A percentile compares a stretch with the other conserved stretches of the same genome.
Evolutionary conservation across 2,113 vertebrate species (phyloP).

Genomic region (Notechis scutatus): DNA sequence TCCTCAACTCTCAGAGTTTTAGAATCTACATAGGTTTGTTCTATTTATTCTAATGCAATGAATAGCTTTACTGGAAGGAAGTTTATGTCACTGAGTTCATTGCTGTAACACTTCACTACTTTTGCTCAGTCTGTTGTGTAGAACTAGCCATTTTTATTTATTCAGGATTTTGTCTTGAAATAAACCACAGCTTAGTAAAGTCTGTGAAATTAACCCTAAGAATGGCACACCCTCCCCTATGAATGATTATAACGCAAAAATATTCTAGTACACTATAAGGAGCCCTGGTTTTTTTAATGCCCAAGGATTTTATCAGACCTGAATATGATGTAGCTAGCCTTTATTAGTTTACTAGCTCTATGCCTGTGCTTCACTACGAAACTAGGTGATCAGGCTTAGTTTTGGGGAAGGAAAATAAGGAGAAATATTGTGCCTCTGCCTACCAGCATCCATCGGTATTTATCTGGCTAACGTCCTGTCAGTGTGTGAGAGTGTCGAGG

Average conservation of each 20-base stretch:
- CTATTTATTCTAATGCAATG: not conserved
- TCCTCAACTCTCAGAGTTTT: not conserved
- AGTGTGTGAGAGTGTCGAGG: too few species aligned
- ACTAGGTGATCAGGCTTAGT: too few species aligned
- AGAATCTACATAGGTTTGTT: not conserved
- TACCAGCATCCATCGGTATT: too few species aligned
- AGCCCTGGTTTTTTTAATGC: not conserved
- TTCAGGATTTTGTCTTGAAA: not conserved
- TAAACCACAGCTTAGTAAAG: not conserved
- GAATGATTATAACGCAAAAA: not conserved
- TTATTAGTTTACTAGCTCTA: not conserved
- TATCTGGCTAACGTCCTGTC: too few species aligned
- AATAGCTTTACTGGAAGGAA: not conserved
- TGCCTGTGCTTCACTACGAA: too few species aligned
- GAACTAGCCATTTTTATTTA: not conserved
- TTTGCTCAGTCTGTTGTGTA: not conserved
- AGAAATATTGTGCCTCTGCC: too few species aligned
- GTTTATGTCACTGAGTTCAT: not conserved
- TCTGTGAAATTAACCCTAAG: not conserved
- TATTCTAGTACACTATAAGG: not conserved
- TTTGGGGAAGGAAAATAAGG: too few species aligned
- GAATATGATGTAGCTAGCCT: not conserved
- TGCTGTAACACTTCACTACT: not conserved
- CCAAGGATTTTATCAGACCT: not conserved
- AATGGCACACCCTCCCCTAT: not conserved